Conservation (phyloP, 2,113 vertebrate species). For the Tautogolabrus adspersus region DNA sequence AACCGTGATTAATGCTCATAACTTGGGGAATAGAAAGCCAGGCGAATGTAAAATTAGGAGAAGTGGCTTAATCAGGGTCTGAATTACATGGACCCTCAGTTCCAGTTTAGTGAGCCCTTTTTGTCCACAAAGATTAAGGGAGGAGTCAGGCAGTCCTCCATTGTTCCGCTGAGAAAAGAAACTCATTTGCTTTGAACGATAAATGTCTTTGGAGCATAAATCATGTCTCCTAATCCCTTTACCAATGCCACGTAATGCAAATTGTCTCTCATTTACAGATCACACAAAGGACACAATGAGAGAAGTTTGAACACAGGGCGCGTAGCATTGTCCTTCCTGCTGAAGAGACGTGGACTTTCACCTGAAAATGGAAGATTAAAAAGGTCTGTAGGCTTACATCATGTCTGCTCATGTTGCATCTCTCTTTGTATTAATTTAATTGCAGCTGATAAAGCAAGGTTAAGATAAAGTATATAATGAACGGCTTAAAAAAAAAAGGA, state of each 20-base stretch:
- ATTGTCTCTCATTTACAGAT: slow-evolving; percentile 83
- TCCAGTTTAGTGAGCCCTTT: slow-evolving; percentile 79
- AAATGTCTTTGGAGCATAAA: slow-evolving; percentile 85
- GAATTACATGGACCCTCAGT: slow-evolving; percentile 81
- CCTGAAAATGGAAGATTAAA: slow-evolving; percentile 48
- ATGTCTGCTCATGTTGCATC: slow-evolving; percentile 26
- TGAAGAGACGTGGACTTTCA: slow-evolving; percentile 45
- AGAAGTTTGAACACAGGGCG: slow-evolving; percentile 54
- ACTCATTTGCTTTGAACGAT: slow-evolving; percentile 86
- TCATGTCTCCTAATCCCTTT: slow-evolving; percentile 84
- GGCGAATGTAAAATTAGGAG: slow-evolving; percentile 80
- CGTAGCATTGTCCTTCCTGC: slow-evolving; percentile 42
- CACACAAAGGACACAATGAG: slow-evolving; percentile 77
- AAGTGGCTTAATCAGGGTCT: slow-evolving; percentile 79
- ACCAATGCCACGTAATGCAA: slow-evolving; percentile 84
- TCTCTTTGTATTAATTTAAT: slow-evolving; percentile 7
- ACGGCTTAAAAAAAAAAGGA: background rate
- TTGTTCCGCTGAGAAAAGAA: slow-evolving; percentile 85
- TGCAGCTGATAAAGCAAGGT: background rate
- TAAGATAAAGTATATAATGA: background rate
- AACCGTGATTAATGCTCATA: slow-evolving; percentile 72
- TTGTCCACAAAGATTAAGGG: slow-evolving; percentile 84
- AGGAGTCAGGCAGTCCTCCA: slow-evolving; percentile 77
- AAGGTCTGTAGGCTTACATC: slow-evolving; percentile 20
- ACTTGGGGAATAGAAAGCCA: slow-evolving; percentile 65